Evolutionary conservation across 2,888 invertebrate genomes (phyloP).

Genomic region (Apamea monoglypha): DNA sequence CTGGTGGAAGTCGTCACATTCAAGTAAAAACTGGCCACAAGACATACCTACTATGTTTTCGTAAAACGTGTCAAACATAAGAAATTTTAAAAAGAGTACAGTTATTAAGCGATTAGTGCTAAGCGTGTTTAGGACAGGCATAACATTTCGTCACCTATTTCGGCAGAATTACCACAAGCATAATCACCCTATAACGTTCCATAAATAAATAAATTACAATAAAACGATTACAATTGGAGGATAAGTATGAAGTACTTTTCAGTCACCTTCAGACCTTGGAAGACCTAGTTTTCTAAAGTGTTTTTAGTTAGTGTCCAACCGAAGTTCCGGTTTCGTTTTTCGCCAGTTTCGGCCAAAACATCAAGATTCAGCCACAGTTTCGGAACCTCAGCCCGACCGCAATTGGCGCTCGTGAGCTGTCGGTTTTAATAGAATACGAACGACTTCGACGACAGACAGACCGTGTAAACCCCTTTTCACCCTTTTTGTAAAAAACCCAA

Average conservation of each 20-base stretch:
- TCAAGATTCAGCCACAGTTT: too few relatives aligned
- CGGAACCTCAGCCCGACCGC: not conserved
- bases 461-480: too few relatives aligned
- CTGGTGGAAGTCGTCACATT: conserved; percentile 83
- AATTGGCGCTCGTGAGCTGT: not conserved
- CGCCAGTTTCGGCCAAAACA: not conserved
- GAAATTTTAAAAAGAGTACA: not conserved
- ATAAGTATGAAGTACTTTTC: not conserved
- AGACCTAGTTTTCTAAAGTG: not conserved
- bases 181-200: not conserved
- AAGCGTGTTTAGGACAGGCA: too few relatives aligned
- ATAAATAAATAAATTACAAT: not conserved
- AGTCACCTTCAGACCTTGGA: not conserved
- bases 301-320: not conserved
- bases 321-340: not conserved
- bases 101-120: not conserved
- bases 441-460: not conserved
- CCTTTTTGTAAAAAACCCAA: too few relatives aligned
- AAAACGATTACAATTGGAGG: not conserved
- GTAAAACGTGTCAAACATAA: not conserved
- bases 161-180: not conserved
- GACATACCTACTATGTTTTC: not conserved
- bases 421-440: not conserved
- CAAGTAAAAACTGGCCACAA: not conserved
- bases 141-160: not conserved